These are phyloP conservation scores for Cataglyphis hispanica DNA, from an alignment of 1,140 invertebrate genomes.

Conservation along the genomic window DNA sequence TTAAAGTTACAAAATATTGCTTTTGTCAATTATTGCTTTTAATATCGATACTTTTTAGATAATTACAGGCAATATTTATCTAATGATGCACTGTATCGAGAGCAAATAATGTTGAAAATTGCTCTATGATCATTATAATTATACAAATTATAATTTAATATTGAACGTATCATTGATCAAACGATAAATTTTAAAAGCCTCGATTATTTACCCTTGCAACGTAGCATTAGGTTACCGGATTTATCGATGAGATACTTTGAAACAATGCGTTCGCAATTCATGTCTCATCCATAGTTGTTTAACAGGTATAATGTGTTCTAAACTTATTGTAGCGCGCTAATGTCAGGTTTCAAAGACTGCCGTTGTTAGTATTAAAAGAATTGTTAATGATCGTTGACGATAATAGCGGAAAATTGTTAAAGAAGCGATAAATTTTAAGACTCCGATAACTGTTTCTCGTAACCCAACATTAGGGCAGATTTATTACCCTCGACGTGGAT, in stretches of 20 bases:
- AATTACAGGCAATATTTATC: constrained; percentile 5
- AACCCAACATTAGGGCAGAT: constrained; percentile 68
- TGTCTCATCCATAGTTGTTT: background rate
- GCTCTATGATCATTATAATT: background rate
- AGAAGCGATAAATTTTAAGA: constrained; percentile 68
- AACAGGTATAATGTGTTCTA: background rate
- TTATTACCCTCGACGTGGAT: constrained; percentile 66
- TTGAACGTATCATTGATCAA: background rate
- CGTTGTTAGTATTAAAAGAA: constrained; percentile 66
- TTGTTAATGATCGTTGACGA: constrained; percentile 69
- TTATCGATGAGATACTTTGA: constrained; percentile 17
- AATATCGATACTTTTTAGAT: constrained; percentile 5
- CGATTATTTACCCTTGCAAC: background rate
- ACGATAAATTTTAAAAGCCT: constrained; percentile 6
- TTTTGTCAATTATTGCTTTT: background rate
- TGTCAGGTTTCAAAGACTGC: constrained; percentile 26
- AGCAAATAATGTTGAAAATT: background rate
- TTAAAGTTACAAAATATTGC: background rate
- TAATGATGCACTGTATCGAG: background rate
- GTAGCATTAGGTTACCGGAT: constrained; percentile 21
- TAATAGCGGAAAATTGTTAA: constrained; percentile 75
- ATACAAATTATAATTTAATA: background rate
- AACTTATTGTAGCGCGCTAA: constrained; percentile 55
- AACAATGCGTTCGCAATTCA: constrained; percentile 25
- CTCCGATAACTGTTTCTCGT: constrained; percentile 72